Conservation (phyloP, 1,140 invertebrate species). For the Mizuhopecten yessoensis region DNA sequence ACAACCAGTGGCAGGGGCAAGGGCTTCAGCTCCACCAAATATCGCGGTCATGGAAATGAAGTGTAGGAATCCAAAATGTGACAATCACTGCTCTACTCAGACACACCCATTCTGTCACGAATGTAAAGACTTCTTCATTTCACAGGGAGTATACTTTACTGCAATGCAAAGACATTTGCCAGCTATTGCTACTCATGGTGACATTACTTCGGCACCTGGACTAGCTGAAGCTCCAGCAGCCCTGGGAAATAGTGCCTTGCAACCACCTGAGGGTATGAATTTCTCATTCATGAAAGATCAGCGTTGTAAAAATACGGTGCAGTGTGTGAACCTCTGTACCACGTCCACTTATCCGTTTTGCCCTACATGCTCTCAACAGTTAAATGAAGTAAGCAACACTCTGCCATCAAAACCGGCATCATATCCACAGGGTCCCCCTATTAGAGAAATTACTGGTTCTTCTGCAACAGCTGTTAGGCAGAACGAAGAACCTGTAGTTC, state of each 20-base stretch:
- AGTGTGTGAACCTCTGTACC: not conserved
- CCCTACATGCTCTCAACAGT: constrained; percentile 38
- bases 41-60: not conserved
- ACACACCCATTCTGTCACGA: not conserved
- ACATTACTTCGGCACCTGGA: not conserved
- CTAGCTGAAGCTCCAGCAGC: not conserved
- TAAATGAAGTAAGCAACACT: not conserved
- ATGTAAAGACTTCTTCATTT: not conserved
- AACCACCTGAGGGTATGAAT: not conserved
- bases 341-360: not conserved
- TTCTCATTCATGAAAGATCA: not conserved
- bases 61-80: constrained; percentile 23
- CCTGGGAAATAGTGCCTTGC: not conserved
- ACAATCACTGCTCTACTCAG: not conserved
- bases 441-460: not conserved
- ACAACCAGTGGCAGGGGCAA: not conserved
- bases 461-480: not conserved
- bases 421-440: not conserved
- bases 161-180: not conserved
- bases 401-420: constrained; percentile 38
- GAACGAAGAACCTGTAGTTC: constrained; percentile 38
- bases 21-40: not conserved
- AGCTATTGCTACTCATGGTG: not conserved
- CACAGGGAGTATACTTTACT: not conserved
- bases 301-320: not conserved